A percentile compares a stretch with the other conserved stretches of the same genome.
phyloP scores from a whole-genome alignment of 2,888 invertebrate genomes.

The Anorthoa munda region DNA sequence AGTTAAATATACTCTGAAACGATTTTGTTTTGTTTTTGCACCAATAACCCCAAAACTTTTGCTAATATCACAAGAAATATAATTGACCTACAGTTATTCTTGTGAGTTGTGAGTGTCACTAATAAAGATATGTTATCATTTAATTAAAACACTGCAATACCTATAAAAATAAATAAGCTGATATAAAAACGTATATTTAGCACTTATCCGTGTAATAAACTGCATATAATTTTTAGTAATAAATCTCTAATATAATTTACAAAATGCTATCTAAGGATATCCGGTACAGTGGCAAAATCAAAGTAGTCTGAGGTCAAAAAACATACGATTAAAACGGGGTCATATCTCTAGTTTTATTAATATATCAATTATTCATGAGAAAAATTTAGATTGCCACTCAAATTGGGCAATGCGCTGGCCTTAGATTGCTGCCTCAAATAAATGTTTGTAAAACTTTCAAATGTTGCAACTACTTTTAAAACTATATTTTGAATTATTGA shows the following conservation, averaged over 20 bases:
- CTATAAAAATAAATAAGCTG: background rate
- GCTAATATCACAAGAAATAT: background rate
- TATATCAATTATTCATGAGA: conserved; percentile 55
- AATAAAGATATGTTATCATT: background rate
- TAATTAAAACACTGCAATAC: background rate
- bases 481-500: conserved; percentile 5
- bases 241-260: background rate
- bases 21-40: background rate
- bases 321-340: conserved; percentile 46
- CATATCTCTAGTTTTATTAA: conserved; percentile 36
- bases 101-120: too few relatives aligned
- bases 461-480: conserved; percentile 34
- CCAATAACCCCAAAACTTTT: background rate
- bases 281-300: conserved; percentile 28
- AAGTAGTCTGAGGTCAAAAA: conserved; percentile 38
- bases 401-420: conserved; percentile 51
- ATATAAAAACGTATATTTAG: too few relatives aligned
- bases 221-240: background rate
- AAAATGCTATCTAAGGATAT: conserved; percentile 36
- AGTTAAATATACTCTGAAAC: too few relatives aligned
- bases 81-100: background rate
- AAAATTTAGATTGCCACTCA: conserved; percentile 49
- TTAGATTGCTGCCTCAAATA: conserved; percentile 22
- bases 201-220: background rate
- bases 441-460: conserved; percentile 32